These are phyloP conservation scores for Otus scops DNA, from an alignment of 2,797 vertebrate species.

Conservation along the genomic window DNA sequence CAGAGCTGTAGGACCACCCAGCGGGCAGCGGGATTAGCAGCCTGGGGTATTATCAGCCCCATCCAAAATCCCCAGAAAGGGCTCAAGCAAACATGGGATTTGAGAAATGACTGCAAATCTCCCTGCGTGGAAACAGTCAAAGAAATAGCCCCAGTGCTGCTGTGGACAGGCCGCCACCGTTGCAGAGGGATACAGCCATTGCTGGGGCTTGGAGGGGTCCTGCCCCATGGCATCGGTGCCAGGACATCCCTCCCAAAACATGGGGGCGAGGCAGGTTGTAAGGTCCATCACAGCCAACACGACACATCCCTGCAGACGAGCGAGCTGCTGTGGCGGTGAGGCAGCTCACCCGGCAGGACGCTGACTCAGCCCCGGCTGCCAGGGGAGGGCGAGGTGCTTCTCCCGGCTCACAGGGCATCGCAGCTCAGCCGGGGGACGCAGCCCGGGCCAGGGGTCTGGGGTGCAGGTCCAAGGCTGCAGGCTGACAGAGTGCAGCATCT, in stretches of 20 bases:
- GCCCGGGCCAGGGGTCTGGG: neutral
- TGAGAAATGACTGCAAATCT: neutral
- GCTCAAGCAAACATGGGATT: neutral
- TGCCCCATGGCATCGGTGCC: neutral
- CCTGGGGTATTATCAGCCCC: fast-evolving
- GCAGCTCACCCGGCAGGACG: neutral
- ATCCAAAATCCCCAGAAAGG: neutral
- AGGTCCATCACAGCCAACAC: neutral
- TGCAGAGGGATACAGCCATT: neutral
- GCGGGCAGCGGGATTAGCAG: neutral
- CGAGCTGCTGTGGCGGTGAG: neutral
- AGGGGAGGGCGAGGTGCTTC: neutral
- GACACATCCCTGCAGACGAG: fast-evolving
- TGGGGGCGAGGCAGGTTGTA: neutral
- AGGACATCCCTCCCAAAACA: neutral
- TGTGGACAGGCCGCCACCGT: fast-evolving
- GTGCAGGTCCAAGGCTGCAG: neutral
- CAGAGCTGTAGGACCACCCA: neutral
- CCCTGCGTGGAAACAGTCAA: neutral
- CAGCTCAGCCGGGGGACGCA: neutral
- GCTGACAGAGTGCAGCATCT: neutral
- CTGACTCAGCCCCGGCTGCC: neutral
- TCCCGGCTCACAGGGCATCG: neutral
- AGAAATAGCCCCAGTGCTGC: neutral
- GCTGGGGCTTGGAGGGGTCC: fast-evolving